Evolutionary conservation across 2,113 vertebrate genomes (phyloP).

Genomic region (Brachyhypopomus occidentalis): DNA sequence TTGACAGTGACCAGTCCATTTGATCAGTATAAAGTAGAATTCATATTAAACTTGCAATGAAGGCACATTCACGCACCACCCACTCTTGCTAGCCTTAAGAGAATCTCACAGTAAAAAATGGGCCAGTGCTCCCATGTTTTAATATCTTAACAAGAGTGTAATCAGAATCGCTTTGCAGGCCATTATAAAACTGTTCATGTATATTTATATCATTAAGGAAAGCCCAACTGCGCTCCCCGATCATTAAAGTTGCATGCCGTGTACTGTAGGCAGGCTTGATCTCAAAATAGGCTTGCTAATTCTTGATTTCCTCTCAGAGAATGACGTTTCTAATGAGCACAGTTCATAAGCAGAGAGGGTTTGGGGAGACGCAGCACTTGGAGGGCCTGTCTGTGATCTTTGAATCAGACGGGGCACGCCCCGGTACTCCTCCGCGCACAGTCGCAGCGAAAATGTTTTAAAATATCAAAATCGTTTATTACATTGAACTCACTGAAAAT

Average conservation of each 20-base stretch:
- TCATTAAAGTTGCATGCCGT: constrained; percentile 41
- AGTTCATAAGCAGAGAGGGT: background rate
- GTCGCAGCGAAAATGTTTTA: background rate
- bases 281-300: constrained; percentile 46
- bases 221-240: constrained; percentile 40
- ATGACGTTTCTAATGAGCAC: constrained; percentile 5
- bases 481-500: background rate
- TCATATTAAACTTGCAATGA: constrained; percentile 57
- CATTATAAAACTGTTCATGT: constrained; percentile 58
- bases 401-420: background rate
- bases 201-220: constrained; percentile 47
- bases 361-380: background rate
- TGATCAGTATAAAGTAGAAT: constrained; percentile 40
- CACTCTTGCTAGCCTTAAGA: constrained; percentile 51
- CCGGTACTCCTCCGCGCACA: background rate
- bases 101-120: constrained; percentile 51
- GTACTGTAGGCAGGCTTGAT: constrained; percentile 51
- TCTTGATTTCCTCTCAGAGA: constrained; percentile 20
- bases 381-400: background rate
- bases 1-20: constrained; percentile 30
- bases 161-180: constrained; percentile 45
- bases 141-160: constrained; percentile 35
- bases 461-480: background rate
- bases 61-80: constrained; percentile 53
- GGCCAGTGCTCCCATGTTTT: constrained; percentile 38